Conservation (phyloP, 2,888 invertebrate genomes). For the Archaeoteleia sp. region DNA sequence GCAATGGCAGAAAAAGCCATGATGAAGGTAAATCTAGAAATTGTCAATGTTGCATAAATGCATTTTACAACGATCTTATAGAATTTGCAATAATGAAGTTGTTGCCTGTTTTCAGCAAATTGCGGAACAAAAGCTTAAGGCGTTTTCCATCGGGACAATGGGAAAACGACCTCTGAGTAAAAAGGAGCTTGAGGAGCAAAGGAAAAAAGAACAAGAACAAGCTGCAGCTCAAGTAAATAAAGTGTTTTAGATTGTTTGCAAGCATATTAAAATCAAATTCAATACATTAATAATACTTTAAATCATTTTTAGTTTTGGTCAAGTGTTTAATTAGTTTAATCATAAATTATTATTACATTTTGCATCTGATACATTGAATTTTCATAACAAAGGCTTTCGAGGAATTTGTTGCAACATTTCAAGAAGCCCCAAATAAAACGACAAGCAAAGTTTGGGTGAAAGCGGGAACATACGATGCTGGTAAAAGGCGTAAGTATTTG, state of each 20-base stretch:
- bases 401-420: conserved; percentile 98
- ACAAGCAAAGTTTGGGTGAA: conserved; percentile 96
- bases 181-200: conserved; percentile 88
- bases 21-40: conserved; percentile 36
- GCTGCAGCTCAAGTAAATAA: conserved; percentile 93
- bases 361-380: neutral
- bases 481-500: conserved; percentile 91
- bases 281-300: no score
- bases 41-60: conserved; percentile 1
- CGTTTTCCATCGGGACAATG: conserved; percentile 85
- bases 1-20: conserved; percentile 50
- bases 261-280: neutral
- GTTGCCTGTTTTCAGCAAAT: conserved; percentile 76
- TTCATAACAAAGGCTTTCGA: conserved; percentile 85
- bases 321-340: no score
- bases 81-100: neutral
- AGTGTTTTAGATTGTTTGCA: conserved; percentile 21
- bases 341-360: conserved; percentile 10
- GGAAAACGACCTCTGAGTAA: conserved; percentile 86
- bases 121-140: conserved; percentile 84
- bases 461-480: conserved; percentile 97
- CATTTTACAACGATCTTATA: neutral
- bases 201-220: conserved; percentile 91
- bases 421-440: conserved; percentile 87
- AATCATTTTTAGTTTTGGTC: no score